A percentile compares a stretch with the other conserved stretches of the same genome.
Conservation (phyloP, 2,888 invertebrate genomes). For the Lottia gigantea region DNA sequence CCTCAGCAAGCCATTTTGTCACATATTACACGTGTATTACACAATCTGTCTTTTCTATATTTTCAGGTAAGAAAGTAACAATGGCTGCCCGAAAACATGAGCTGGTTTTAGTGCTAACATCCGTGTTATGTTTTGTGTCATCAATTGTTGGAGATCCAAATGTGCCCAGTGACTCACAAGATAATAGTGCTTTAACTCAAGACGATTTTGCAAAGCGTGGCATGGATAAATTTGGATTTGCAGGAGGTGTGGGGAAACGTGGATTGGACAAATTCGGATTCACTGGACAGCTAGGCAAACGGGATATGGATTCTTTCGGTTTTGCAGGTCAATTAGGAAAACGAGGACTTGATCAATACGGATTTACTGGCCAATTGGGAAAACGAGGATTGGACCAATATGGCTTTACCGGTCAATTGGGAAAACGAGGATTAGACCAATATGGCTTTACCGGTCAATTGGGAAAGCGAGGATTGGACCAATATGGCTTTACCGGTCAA, state of each 20-base stretch:
- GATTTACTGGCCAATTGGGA: not conserved
- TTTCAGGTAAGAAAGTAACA: too few relatives aligned
- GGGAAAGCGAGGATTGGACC: not conserved
- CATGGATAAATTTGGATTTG: constrained; percentile 7
- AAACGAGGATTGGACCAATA: not conserved
- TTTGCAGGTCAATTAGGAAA: not conserved
- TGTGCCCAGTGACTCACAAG: too few relatives aligned
- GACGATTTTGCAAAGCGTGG: not conserved
- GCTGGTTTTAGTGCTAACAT: not conserved
- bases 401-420: not conserved
- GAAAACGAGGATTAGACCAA: not conserved
- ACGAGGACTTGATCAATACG: not conserved
- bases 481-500: not conserved
- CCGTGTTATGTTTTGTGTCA: not conserved
- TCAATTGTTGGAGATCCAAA: too few relatives aligned
- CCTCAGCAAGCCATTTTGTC: too few relatives aligned
- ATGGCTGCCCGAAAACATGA: not conserved
- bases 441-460: not conserved
- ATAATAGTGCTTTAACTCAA: too few relatives aligned
- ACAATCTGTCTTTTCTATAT: too few relatives aligned
- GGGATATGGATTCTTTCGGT: not conserved
- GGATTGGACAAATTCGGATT: not conserved
- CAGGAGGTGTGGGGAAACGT: not conserved
- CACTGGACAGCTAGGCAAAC: not conserved
- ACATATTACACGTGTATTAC: too few relatives aligned